phyloP scores from a whole-genome alignment of 2,797 vertebrate genomes.

The Eospalax fontanierii region DNA sequence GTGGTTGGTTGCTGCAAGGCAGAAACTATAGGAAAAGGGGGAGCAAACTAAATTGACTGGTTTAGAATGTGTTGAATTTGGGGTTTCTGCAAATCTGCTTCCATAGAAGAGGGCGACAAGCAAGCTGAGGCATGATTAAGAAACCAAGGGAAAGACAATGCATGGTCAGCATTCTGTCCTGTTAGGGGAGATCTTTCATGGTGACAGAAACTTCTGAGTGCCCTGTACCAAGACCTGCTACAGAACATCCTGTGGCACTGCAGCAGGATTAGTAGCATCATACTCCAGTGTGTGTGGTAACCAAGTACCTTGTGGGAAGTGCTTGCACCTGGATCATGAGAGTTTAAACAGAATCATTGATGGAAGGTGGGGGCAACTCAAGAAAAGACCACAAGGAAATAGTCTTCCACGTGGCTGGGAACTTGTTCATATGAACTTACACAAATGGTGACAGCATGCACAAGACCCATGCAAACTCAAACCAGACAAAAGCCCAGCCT shows the following conservation, averaged over 20 bases:
- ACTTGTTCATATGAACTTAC: no score
- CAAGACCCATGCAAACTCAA: no score
- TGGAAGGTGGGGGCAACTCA: no score
- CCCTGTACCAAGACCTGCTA: not conserved
- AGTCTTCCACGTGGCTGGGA: no score
- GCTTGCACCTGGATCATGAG: not conserved
- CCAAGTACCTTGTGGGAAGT: not conserved
- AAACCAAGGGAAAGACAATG: not conserved
- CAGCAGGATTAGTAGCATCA: not conserved
- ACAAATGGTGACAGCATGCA: no score
- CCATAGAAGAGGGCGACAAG: not conserved
- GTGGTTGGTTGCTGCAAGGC: not conserved
- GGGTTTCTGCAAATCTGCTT: not conserved
- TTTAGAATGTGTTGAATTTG: not conserved
- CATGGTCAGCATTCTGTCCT: not conserved
- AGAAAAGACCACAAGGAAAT: no score
- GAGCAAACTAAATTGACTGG: not conserved
- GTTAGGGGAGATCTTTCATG: not conserved
- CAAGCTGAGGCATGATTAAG: not conserved
- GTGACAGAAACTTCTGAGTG: not conserved
- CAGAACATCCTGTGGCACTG: not conserved
- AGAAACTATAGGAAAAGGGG: not conserved
- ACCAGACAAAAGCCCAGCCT: no score
- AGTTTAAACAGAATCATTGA: not conserved
- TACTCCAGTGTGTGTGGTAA: not conserved